These are phyloP conservation scores for Tiphia femorata DNA, from an alignment of 2,888 invertebrate genomes.

Conservation along the genomic window DNA sequence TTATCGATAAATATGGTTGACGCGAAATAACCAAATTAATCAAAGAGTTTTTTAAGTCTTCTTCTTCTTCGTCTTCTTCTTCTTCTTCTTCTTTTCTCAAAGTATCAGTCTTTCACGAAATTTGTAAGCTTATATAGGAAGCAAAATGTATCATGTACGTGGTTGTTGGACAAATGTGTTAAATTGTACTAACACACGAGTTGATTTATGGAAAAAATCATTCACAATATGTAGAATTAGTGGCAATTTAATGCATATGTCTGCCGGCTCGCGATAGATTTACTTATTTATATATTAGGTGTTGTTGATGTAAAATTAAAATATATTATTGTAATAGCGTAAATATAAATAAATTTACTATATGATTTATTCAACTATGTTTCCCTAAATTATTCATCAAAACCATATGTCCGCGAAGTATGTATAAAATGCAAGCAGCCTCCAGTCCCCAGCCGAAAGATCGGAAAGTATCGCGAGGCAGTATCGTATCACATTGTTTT, in stretches of 20 bases:
- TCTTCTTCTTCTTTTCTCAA: slow-evolving; percentile 5
- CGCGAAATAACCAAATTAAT: no score
- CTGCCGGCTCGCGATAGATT: slow-evolving; percentile 24
- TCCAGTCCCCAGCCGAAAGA: no score
- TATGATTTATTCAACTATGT: no score
- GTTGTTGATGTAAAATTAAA: slow-evolving; percentile 45
- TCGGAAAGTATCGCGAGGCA: slow-evolving; percentile 4
- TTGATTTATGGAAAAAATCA: background rate
- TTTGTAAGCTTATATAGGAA: slow-evolving; percentile 10
- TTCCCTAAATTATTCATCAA: slow-evolving; percentile 19
- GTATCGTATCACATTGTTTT: background rate
- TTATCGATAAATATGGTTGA: no score
- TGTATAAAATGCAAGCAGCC: slow-evolving; percentile 17
- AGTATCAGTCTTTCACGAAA: slow-evolving; percentile 8
- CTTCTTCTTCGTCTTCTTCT: no score
- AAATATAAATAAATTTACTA: slow-evolving; percentile 57
- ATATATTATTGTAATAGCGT: slow-evolving; percentile 48
- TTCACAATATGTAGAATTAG: slow-evolving; percentile 2
- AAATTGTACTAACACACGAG: slow-evolving; percentile 20
- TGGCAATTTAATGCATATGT: slow-evolving; percentile 31
- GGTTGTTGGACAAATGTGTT: slow-evolving; percentile 24
- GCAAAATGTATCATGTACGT: slow-evolving; percentile 21
- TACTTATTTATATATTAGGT: slow-evolving; percentile 35
- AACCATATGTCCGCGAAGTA: slow-evolving; percentile 11
- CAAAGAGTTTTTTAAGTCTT: no score